Evolutionary conservation across 2,113 vertebrate species (phyloP).

Genomic region (Caranx melampygus): DNA sequence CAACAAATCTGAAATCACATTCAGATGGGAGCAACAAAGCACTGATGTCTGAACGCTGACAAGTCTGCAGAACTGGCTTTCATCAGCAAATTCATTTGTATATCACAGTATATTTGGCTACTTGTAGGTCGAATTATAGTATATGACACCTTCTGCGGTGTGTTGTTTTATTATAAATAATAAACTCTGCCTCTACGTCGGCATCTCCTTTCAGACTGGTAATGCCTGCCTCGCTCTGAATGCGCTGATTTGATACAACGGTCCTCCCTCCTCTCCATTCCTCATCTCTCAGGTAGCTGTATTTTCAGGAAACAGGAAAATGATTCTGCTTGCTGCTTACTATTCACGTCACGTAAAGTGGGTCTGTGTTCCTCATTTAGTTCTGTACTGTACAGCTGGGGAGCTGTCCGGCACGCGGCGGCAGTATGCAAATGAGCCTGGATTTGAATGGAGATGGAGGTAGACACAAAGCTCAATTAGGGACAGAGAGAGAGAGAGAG

Average conservation of each 20-base stretch:
- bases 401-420: slow-evolving; percentile 84
- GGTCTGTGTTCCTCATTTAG: slow-evolving; percentile 91
- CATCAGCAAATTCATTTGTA: slow-evolving; percentile 8
- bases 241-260: slow-evolving; percentile 58
- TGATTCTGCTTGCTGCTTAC: slow-evolving; percentile 84
- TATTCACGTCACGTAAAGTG: slow-evolving; percentile 93
- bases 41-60: neutral
- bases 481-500: slow-evolving; percentile 59
- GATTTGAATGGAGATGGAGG: slow-evolving; percentile 84
- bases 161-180: slow-evolving; percentile 47
- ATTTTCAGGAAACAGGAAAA: slow-evolving; percentile 69
- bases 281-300: slow-evolving; percentile 66
- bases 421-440: slow-evolving; percentile 89
- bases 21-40: neutral
- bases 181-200: slow-evolving; percentile 32
- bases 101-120: slow-evolving; percentile 5
- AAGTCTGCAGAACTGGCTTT: neutral
- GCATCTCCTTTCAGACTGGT: slow-evolving; percentile 39
- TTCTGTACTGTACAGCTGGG: slow-evolving; percentile 88
- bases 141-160: slow-evolving; percentile 23
- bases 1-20: neutral
- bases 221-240: slow-evolving; percentile 42
- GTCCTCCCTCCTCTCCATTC: slow-evolving; percentile 49
- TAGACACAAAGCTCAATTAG: slow-evolving; percentile 88
- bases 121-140: slow-evolving; percentile 37